Conservation (phyloP, 2,113 vertebrate species). For the Tapirus terrestris region DNA sequence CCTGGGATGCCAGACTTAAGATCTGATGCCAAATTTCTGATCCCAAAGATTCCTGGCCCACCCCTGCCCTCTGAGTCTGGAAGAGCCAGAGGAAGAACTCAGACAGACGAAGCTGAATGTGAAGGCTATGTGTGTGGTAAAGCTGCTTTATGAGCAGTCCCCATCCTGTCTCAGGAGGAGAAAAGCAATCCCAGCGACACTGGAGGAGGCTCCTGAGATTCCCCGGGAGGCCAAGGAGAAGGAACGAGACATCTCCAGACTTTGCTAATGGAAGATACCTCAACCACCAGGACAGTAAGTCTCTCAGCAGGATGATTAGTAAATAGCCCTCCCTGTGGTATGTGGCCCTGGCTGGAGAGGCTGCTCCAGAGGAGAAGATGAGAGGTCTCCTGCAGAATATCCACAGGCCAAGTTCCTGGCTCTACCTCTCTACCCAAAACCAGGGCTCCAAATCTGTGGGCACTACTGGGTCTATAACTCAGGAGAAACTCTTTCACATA, state of each 20-base stretch:
- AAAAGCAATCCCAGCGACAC: neutral
- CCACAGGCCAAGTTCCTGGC: too few relatives aligned
- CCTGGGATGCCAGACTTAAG: neutral
- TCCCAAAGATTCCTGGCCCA: neutral
- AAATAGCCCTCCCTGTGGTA: neutral
- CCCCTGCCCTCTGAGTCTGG: neutral
- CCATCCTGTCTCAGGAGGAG: neutral
- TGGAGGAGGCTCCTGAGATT: neutral
- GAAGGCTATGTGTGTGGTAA: neutral
- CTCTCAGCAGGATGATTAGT: neutral
- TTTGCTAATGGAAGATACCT: neutral
- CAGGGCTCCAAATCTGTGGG: neutral
- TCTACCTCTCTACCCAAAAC: neutral
- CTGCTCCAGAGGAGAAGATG: neutral
- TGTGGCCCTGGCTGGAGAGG: neutral
- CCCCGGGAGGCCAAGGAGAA: neutral
- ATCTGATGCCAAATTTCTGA: conserved; percentile 40
- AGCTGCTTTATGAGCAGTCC: neutral
- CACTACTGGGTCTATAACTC: neutral
- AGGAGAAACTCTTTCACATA: neutral
- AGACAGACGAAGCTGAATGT: neutral
- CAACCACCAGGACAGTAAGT: neutral
- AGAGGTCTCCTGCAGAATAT: neutral
- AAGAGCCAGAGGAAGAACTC: neutral
- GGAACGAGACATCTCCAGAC: neutral